Conservation (phyloP, 2,888 invertebrate species). For the Xestia sexstrigata region DNA sequence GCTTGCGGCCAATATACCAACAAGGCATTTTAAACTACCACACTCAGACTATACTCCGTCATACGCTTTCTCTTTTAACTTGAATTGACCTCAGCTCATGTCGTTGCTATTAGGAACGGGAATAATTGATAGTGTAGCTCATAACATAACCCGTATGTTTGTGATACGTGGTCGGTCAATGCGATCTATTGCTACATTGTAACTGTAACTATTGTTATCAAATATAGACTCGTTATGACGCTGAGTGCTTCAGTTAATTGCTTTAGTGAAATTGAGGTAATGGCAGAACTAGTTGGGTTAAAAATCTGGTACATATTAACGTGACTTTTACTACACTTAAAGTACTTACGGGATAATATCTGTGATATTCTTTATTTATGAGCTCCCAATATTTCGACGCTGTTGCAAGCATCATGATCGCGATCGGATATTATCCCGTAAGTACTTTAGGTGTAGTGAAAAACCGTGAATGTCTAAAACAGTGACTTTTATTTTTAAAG, state of each 20-base stretch:
- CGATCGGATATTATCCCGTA: too few species aligned
- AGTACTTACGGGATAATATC: too few species aligned
- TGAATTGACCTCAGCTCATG: conserved; percentile 50
- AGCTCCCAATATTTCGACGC: too few species aligned
- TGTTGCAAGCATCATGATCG: too few species aligned
- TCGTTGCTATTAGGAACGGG: conserved; percentile 60
- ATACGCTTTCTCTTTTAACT: conserved; percentile 54
- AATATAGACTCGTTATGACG: background rate
- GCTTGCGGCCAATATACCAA: background rate
- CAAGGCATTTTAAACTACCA: background rate
- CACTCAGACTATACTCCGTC: background rate
- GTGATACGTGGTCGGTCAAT: conserved; percentile 46
- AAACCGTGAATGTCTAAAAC: too few species aligned
- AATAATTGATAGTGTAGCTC: conserved; percentile 68
- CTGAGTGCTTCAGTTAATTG: background rate
- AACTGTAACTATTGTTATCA: conserved; percentile 12
- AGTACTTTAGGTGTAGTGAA: too few species aligned
- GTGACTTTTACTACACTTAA: too few species aligned
- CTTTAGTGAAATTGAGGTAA: background rate
- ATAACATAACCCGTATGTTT: conserved; percentile 51
- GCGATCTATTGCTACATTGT: conserved; percentile 18
- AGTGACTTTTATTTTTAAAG: background rate
- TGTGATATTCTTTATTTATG: too few species aligned
- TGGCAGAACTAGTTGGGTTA: background rate
- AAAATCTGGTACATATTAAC: background rate